phyloP scores from a whole-genome alignment of 2,888 invertebrate genomes.

The Timema cristinae region DNA sequence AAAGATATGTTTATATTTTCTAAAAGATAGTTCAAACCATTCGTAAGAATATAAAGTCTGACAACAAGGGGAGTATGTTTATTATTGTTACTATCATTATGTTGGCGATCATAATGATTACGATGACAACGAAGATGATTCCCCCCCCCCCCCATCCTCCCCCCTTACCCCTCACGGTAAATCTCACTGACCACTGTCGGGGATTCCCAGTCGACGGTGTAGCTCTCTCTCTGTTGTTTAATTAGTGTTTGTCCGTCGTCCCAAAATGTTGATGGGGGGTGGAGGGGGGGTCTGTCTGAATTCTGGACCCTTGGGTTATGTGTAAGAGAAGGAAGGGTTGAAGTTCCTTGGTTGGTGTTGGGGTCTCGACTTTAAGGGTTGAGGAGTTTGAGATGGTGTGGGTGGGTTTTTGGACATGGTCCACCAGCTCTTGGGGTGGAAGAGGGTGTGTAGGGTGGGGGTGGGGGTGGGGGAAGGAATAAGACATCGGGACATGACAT shows the following conservation, averaged over 20 bases:
- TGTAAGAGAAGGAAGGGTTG: background rate
- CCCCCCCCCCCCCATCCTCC: background rate
- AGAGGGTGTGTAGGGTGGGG: background rate
- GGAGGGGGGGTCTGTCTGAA: background rate
- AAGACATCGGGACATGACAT: conserved; percentile 15
- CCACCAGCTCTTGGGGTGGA: background rate
- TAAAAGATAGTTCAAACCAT: no score
- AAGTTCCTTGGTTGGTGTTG: no score
- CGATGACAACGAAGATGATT: no score
- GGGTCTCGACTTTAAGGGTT: no score
- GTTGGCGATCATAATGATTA: no score
- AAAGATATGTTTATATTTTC: no score
- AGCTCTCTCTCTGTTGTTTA: background rate
- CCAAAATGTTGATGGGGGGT: no score
- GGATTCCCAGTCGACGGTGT: background rate
- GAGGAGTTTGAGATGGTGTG: no score
- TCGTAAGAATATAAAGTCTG: no score
- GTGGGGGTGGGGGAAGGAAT: background rate
- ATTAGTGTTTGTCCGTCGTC: conserved; percentile 3
- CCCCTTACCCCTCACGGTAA: background rate
- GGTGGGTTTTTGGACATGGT: no score
- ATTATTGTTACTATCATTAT: no score
- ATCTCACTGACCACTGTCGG: background rate
- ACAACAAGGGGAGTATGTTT: no score
- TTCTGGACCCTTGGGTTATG: background rate